Evolutionary conservation across 2,797 vertebrate genomes (phyloP).

Genomic region (Pterois miles): DNA sequence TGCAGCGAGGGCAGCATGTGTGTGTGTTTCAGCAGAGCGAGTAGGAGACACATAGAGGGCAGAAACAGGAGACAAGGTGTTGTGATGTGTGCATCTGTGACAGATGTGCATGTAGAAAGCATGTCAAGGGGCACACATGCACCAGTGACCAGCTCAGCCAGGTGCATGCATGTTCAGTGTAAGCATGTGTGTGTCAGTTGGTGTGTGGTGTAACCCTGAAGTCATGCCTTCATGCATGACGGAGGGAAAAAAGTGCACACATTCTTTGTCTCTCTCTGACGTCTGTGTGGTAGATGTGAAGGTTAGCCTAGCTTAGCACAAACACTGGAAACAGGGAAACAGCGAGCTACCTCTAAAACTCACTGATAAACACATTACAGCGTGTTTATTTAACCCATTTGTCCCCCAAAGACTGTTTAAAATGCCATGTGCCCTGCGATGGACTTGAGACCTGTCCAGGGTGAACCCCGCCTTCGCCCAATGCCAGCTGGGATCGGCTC

Average conservation of each 20-base stretch:
- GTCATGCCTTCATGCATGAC: slow-evolving; percentile 49
- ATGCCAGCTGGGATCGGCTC: no score
- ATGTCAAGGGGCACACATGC: slow-evolving; percentile 57
- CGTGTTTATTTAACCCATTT: not conserved
- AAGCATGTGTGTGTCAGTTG: slow-evolving; percentile 15
- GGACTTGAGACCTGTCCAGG: no score
- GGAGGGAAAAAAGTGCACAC: not conserved
- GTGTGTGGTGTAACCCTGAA: slow-evolving; percentile 21
- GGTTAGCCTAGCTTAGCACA: not conserved
- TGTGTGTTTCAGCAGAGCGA: slow-evolving; percentile 15
- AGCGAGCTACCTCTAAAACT: not conserved
- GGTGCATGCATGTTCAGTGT: slow-evolving; percentile 51
- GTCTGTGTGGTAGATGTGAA: not conserved
- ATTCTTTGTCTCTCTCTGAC: not conserved
- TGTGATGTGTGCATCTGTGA: slow-evolving; percentile 52
- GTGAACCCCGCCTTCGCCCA: no score
- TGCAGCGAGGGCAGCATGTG: slow-evolving; percentile 29
- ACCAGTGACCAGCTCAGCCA: slow-evolving; percentile 67
- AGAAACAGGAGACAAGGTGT: slow-evolving; percentile 25
- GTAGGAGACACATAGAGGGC: slow-evolving; percentile 1
- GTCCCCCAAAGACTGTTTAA: no score
- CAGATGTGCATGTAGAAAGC: slow-evolving; percentile 66
- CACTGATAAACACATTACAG: not conserved
- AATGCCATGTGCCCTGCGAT: no score
- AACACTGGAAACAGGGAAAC: not conserved